phyloP scores from a whole-genome alignment of 2,113 vertebrate genomes.

The Condylura cristata region DNA sequence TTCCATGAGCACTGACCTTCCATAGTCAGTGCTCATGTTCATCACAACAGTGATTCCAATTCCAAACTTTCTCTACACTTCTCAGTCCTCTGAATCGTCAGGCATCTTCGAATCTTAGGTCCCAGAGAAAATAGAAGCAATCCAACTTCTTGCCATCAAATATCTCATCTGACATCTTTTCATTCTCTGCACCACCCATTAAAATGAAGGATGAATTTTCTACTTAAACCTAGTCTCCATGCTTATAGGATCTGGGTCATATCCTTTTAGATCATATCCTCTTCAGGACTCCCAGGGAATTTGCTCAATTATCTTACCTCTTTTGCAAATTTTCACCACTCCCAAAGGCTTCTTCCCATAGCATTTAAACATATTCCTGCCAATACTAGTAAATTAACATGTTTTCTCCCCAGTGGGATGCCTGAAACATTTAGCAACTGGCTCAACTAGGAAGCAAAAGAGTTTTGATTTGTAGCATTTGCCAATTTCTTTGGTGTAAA shows the following conservation, averaged over 20 bases:
- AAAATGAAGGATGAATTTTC: background rate
- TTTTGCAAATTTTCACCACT: background rate
- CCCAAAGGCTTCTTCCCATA: background rate
- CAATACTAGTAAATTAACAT: background rate
- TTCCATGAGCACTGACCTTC: background rate
- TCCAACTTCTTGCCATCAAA: background rate
- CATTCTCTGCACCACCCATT: background rate
- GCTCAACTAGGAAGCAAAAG: background rate
- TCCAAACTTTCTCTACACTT: background rate
- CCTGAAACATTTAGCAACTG: conserved; percentile 11
- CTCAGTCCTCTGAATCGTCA: background rate
- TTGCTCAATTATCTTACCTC: background rate
- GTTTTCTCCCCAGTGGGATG: background rate
- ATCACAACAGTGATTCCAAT: background rate
- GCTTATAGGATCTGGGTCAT: background rate
- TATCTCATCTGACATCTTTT: background rate
- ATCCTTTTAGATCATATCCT: background rate
- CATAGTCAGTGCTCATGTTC: background rate
- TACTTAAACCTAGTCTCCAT: background rate
- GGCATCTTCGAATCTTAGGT: background rate
- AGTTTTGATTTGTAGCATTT: background rate
- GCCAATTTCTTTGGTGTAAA: background rate
- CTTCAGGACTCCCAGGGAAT: background rate
- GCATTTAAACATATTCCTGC: background rate
- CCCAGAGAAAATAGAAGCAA: background rate